These are phyloP conservation scores for Ophion costatus DNA, from an alignment of 2,888 invertebrate species.

Conservation along the genomic window DNA sequence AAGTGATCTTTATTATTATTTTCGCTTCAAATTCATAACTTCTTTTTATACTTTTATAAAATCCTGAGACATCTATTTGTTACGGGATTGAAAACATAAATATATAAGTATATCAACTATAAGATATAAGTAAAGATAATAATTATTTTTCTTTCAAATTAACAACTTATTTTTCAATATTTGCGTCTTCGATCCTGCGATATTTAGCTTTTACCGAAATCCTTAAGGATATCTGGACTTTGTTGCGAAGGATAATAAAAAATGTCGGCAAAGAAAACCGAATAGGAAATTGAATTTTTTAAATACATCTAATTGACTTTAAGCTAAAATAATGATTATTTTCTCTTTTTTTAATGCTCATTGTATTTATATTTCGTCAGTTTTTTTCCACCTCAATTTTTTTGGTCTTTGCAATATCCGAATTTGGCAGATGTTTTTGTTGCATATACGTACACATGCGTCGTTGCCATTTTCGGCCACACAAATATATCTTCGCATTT, in stretches of 20 bases:
- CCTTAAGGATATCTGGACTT: no score
- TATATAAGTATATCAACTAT: no score
- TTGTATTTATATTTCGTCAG: neutral
- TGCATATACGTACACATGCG: neutral
- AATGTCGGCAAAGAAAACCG: neutral
- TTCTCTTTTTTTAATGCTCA: neutral
- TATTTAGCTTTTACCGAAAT: no score
- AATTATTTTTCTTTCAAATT: neutral
- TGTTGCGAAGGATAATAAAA: no score
- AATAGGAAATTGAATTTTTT: neutral
- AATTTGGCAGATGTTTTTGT: neutral
- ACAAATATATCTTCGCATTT: neutral
- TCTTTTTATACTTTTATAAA: neutral
- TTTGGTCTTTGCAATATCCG: no score
- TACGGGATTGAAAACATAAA: no score
- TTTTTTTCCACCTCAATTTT: neutral
- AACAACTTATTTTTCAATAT: neutral
- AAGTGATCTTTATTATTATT: neutral
- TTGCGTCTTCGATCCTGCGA: neutral
- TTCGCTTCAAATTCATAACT: neutral
- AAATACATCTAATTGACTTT: neutral
- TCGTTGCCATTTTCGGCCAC: slow-evolving; percentile 4
- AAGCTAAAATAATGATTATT: neutral
- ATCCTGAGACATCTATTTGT: neutral
- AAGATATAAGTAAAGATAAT: neutral